Conservation (phyloP, 1,140 invertebrate genomes). For the Drosophila dunni region DNA sequence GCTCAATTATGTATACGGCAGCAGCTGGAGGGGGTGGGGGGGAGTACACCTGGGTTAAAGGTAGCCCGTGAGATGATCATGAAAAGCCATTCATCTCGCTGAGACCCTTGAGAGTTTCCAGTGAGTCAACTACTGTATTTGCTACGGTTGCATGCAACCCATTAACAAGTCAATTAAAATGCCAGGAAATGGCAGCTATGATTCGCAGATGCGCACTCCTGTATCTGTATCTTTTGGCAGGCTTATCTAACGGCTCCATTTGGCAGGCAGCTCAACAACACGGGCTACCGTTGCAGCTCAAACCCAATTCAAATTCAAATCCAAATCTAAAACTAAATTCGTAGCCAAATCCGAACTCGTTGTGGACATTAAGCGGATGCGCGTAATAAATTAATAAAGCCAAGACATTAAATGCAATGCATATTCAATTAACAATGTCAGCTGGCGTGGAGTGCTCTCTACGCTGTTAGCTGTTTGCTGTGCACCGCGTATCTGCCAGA, state of each 20-base stretch:
- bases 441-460: conserved; percentile 9
- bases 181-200: conserved; percentile 68
- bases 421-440: conserved; percentile 83
- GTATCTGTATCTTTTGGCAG: conserved; percentile 31
- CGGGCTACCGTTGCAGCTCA: conserved; percentile 3
- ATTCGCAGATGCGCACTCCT: conserved; percentile 24
- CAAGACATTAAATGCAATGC: conserved; percentile 76
- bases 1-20: conserved; percentile 66
- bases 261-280: conserved; percentile 42
- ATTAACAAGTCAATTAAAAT: conserved; percentile 80
- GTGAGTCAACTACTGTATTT: neutral
- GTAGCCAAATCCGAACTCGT: neutral
- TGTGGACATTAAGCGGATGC: conserved; percentile 75
- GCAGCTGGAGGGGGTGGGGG: conserved; percentile 1
- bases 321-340: neutral
- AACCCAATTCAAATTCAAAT: neutral
- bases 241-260: conserved; percentile 79
- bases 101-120: conserved; percentile 21
- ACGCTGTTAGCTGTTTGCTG: neutral
- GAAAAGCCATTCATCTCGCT: conserved; percentile 32
- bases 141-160: conserved; percentile 32
- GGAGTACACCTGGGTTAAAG: conserved; percentile 34
- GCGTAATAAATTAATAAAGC: conserved; percentile 84
- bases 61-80: conserved; percentile 33
- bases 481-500: conserved; percentile 53